Evolutionary conservation across 2,888 invertebrate species (phyloP), one percentile per base, ranked within the genome.

Genomic region (Halictus quadricinctus): DNA sequence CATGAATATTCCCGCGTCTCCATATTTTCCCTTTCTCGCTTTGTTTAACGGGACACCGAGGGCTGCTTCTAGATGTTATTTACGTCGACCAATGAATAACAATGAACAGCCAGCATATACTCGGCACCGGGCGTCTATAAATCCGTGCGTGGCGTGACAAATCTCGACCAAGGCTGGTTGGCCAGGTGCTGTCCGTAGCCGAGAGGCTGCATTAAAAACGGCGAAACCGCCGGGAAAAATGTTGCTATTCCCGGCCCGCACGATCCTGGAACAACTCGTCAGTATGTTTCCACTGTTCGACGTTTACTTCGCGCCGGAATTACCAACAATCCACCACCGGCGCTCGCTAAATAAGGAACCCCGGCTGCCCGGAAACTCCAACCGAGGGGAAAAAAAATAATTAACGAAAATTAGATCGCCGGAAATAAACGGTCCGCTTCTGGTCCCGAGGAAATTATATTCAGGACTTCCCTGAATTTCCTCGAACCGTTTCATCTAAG

Each of bases 11-110:
- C 81, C 81, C 76, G 81, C 79, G 72, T 58, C 72, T 82, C 46
- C 83, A 86, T 86, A 88, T 88, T 90, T 89, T 85, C 86, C 87
- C 81, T 83, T 81, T 83, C 86, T 84, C 86, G 81, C 90, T 88
- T 89, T 89, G 88, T 90, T 87, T 83, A 87, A 83, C 86, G 87
- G 90, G 91, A 90, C 90, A 89, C 90, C 88, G 88, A 60, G 87
- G 84, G 78, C 80, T 84, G 80, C 86, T 73, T 76, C 86, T 87
- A 87, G 87, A 90, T 90, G 88, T 91, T 90, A 90, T 91, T 91
- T 90, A 91, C 92, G 85, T 84, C 84, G 84, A 72, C 87, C 90
- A 86, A 90, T 91, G 91, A 91, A 91, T 91, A 91, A 89, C 91
- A 92, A 92, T 92, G 92, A 90, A 91, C 84, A 83, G 46, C 50